Base-by-base conservation (phyloP, 2,113 vertebrate species). In the Pithys albifrons region DNA sequence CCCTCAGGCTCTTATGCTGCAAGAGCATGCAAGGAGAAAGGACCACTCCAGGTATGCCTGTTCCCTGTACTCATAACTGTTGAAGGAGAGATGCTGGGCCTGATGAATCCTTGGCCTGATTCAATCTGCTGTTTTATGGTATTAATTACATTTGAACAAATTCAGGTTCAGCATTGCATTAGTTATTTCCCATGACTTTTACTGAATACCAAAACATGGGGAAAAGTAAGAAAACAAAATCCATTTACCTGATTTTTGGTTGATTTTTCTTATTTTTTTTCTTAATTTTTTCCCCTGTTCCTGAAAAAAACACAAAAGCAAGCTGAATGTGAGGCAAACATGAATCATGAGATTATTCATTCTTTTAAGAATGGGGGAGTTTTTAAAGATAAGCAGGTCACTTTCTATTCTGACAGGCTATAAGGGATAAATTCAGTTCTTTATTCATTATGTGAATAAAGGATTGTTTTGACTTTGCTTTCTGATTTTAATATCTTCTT, bases 191-290 rank as follows among this genome's bases (percentile, higher is more conserved):
- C 33, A 1, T 8, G 12, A 29, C 28, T 89, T 93, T 59, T 23
- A 33, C 12, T 52, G 31, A 31, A 49, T 41, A 39, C 3, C 0
- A 5, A 59, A 61, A 67, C 10, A n/a, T 7, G 3, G 11, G 4
- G 31, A 87, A 70, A 89, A 77, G 23, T 5, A 28, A 37, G 3
- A 62, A 86, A 57, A 27, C 6, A 80, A 73, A 85, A 2, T 7
- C 3, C 3, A n/a, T 45, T 29, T 67, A 35, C 10, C n/a, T 27
- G 29, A 52, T 45, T 45, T 75, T 71, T 19, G 7, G 20, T 19
- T 43, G 41, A 15, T 77, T 41, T 0, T 27, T 46, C 28, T 31
- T 2, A 2, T 14, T 27, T 9, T 27, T 9, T 18, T 4, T 33
- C 1, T 8, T 11, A 5, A 9, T 27, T 11, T 25, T 13, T 14